A percentile compares a stretch with the other conserved stretches of the same genome.
phyloP scores from a whole-genome alignment of 2,888 invertebrate genomes.

The Meteorus cinctellus region DNA sequence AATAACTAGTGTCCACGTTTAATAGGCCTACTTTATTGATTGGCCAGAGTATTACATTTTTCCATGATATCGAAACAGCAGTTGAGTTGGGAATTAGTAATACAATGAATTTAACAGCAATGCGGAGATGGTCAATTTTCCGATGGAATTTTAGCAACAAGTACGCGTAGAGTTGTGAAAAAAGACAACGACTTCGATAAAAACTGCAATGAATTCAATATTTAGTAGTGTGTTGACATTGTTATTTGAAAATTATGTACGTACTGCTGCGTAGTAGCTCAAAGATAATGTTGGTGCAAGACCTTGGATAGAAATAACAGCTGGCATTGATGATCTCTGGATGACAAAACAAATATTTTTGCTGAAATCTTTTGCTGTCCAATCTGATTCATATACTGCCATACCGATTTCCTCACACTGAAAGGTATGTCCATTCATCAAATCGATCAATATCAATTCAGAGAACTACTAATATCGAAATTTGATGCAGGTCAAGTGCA shows the following conservation, averaged over 20 bases:
- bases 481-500: too few species aligned
- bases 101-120: too few species aligned
- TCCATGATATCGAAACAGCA: too few species aligned
- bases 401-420: conserved; percentile 32
- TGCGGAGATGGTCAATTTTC: too few species aligned
- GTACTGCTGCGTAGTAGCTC: conserved; percentile 44
- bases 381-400: conserved; percentile 28
- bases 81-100: too few species aligned
- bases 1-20: too few species aligned
- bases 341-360: conserved; percentile 24
- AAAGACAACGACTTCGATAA: conserved; percentile 33
- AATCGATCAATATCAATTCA: not conserved
- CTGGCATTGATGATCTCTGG: conserved; percentile 40
- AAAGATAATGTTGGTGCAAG: conserved; percentile 46
- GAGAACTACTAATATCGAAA: too few species aligned
- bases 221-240: not conserved
- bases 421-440: not conserved
- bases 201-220: conserved; percentile 21
- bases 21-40: too few species aligned
- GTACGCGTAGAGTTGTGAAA: conserved; percentile 29
- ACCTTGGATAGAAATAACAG: conserved; percentile 39
- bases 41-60: too few species aligned
- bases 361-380: conserved; percentile 13
- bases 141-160: not conserved
- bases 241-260: not conserved